Conservation (phyloP, 2,113 vertebrate species). For the Syngnathoides biaculeatus region DNA sequence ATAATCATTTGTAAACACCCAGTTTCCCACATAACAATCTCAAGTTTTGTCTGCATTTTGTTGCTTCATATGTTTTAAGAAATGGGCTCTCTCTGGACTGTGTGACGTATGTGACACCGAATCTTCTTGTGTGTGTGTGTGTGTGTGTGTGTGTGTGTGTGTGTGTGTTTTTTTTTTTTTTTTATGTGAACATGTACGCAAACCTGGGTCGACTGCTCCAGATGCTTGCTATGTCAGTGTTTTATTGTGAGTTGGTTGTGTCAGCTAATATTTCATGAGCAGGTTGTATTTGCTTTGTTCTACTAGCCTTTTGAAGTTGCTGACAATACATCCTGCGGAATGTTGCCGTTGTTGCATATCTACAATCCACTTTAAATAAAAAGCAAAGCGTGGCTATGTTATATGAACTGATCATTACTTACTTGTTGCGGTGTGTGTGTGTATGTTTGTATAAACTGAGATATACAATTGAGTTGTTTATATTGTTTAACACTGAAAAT, state of each 20-base stretch:
- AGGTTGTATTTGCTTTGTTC: constrained; percentile 1
- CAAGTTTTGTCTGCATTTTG: background rate
- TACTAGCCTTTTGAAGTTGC: background rate
- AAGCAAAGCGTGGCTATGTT: too few species aligned
- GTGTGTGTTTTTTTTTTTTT: too few species aligned
- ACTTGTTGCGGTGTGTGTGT: too few species aligned
- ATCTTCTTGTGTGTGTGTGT: background rate
- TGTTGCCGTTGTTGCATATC: background rate
- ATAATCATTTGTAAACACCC: background rate
- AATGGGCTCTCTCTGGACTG: background rate
- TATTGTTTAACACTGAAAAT: too few species aligned
- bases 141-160: too few species aligned
- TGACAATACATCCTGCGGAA: background rate
- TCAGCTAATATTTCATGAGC: background rate
- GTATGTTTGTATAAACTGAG: too few species aligned
- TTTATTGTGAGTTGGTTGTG: background rate
- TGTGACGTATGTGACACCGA: background rate
- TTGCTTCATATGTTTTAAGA: background rate
- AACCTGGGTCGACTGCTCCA: background rate
- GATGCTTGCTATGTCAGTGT: background rate
- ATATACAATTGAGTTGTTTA: too few species aligned
- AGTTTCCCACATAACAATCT: background rate
- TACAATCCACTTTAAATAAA: too few species aligned
- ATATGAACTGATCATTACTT: too few species aligned
- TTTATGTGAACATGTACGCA: constrained; percentile 2